Base-by-base conservation (phyloP, 92 coral and sea anemone species). In the Isaurus tuberculatus region DNA sequence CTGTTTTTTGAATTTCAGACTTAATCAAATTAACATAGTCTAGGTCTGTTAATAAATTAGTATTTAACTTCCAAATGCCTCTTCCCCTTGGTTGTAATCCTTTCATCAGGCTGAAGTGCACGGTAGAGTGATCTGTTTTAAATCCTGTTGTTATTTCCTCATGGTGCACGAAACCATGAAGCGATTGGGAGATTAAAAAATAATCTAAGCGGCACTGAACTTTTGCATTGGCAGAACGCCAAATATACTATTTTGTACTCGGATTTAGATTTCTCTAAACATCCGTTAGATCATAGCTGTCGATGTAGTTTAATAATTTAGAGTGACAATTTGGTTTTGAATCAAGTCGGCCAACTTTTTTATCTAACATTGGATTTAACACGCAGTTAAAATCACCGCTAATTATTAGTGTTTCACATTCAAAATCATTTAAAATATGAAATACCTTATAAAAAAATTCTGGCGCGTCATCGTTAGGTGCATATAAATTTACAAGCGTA, bases 121-220 rank as follows among this genome's bases (percentile, higher is more conserved):
- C 34, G 1, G 27, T 1, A 8, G 72, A 79, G 53, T 34, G 72
- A 22, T 79, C 69, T 53, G 70, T 53, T 31, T 75, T 53, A 29
- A 51, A 53, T 34, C 27, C 66, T 28, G 82, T 37, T 53, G 27
- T 2, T 58, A 33, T 78, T 32, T 57, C 49, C 27, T 53, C 65
- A 44, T 78, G 48, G 0, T 37, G 31, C 7, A 28, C 30, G 10
- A 27, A 64, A 14, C 63, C 37, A 29, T 67, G 42, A 15, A 31
- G 37, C 26, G 61, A 51, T 37, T 57, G 64, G 30, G 79, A 32
- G n/a, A 82, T 20, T 32, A 82, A 29, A 49, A 53, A 77, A 27
- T 77, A 77, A 29, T 53, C 69, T 30, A 82, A 66, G 37, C 86
- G 72, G 34, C 86, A 69, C 31, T 81, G 77, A 15, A 74, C 36